These are phyloP conservation scores for Erebia ligea DNA, from an alignment of 2,888 invertebrate genomes.

Conservation along the genomic window DNA sequence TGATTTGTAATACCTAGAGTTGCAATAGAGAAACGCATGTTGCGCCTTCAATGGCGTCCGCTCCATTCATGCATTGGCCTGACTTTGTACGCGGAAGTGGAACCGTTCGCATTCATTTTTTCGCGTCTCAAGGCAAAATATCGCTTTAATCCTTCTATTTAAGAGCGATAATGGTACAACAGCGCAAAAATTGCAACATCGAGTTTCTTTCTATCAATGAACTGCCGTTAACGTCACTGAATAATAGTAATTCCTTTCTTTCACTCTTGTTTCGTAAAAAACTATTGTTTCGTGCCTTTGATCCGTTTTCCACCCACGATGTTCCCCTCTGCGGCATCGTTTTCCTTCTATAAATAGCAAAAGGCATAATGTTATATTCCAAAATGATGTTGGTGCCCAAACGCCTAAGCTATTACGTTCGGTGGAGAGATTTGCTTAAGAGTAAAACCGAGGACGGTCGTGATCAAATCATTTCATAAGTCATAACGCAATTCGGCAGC, in stretches of 20 bases:
- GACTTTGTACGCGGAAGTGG: constrained; percentile 54
- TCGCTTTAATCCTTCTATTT: constrained; percentile 34
- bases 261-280: constrained; percentile 18
- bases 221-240: constrained; percentile 33
- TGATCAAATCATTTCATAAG: neutral
- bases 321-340: constrained; percentile 63
- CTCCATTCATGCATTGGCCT: constrained; percentile 67
- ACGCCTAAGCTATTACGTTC: constrained; percentile 55
- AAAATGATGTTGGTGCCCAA: constrained; percentile 56
- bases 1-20: constrained; percentile 52
- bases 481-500: neutral
- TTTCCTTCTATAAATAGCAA: constrained; percentile 67
- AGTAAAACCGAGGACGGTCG: neutral
- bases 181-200: constrained; percentile 24
- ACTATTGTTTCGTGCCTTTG: constrained; percentile 35
- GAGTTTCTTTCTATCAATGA: constrained; percentile 36
- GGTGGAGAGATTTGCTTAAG: neutral
- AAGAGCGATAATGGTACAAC: constrained; percentile 31
- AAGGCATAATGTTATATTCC: constrained; percentile 43
- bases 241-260: constrained; percentile 18
- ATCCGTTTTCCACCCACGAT: constrained; percentile 49
- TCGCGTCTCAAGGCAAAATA: constrained; percentile 47
- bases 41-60: constrained; percentile 61
- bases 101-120: constrained; percentile 58
- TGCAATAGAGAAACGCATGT: constrained; percentile 55